phyloP scores from a whole-genome alignment of 92 coral and sea anemone species.

The Desmophyllum pertusum region DNA sequence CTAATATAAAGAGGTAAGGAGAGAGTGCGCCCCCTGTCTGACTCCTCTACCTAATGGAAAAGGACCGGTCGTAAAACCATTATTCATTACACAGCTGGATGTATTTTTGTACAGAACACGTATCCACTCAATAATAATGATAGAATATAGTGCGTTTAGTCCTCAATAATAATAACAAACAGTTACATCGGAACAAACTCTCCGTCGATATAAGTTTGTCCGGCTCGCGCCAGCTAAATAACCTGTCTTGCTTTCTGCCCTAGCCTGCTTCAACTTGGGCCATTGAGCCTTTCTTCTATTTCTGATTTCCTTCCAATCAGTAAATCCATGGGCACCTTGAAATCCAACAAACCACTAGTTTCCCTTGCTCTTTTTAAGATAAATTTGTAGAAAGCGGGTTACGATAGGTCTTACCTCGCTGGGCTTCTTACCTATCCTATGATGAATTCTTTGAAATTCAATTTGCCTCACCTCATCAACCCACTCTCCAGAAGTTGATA shows the following conservation, averaged over 20 bases:
- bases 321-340: constrained; percentile 22
- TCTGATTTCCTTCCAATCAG: constrained; percentile 27
- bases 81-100: no score
- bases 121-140: no score
- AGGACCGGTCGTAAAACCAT: no score
- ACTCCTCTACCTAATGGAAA: no score
- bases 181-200: background rate
- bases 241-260: constrained; percentile 13
- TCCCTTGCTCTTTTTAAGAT: constrained; percentile 11
- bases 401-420: background rate
- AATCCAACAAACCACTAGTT: constrained; percentile 1
- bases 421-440: no score
- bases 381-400: no score
- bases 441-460: constrained; percentile 21
- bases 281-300: no score
- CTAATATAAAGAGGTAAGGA: no score
- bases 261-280: no score
- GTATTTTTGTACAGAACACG: no score
- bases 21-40: no score
- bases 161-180: no score
- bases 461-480: constrained; percentile 6
- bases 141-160: background rate
- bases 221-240: constrained; percentile 9
- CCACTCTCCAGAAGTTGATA: constrained; percentile 5
- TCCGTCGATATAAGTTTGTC: constrained; percentile 9